Percentiles rank a stretch among this genome's conserved stretches.
These are phyloP conservation scores for Amniataba percoides DNA, from an alignment of 2,797 vertebrate species.

Conservation along the genomic window DNA sequence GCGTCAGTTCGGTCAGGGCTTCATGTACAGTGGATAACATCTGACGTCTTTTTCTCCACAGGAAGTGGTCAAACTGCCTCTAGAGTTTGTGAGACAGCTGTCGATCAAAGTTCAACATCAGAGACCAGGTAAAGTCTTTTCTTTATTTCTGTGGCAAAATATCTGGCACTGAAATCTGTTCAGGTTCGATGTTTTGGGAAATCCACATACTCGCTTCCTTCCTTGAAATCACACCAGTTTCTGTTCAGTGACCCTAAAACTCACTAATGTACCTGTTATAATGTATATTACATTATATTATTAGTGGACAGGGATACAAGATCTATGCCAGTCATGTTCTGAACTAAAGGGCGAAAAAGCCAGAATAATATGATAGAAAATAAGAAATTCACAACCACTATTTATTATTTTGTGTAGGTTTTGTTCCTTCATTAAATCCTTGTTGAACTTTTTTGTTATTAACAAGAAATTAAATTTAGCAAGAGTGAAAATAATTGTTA, in stretches of 20 bases:
- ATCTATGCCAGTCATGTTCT: background rate
- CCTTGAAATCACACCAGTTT: background rate
- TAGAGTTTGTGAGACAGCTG: conserved; percentile 95
- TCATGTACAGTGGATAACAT: background rate
- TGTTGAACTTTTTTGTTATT: no score
- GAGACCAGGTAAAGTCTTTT: conserved; percentile 88
- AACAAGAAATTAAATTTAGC: no score
- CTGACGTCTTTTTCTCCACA: conserved; percentile 59
- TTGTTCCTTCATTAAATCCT: no score
- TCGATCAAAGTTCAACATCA: conserved; percentile 96
- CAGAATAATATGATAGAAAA: no score
- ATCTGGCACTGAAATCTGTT: background rate
- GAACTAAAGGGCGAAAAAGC: no score
- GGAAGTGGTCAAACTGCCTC: conserved; percentile 95
- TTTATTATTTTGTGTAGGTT: no score
- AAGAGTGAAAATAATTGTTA: no score
- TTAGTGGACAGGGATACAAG: background rate
- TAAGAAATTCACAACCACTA: no score
- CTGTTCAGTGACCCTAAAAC: background rate
- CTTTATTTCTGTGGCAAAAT: background rate
- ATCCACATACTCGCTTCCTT: background rate
- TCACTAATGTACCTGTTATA: background rate
- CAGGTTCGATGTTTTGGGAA: background rate
- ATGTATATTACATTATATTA: no score
- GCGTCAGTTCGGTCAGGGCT: background rate